phyloP scores from a whole-genome alignment of 2,888 invertebrate species.

The Drosophila lutescens region DNA sequence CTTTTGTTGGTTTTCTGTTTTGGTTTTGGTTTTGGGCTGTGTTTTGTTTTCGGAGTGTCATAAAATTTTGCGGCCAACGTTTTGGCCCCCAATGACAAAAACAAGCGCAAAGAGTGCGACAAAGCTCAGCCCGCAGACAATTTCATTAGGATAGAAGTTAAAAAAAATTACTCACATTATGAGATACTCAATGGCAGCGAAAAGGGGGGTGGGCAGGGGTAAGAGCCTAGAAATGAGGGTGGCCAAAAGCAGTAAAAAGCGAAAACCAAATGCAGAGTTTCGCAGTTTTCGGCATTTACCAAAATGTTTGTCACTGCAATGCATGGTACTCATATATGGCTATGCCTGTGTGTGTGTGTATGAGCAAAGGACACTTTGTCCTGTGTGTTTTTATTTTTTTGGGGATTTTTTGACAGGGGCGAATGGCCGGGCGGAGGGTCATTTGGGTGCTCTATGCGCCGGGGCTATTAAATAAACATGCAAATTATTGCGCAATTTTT shows the following conservation, averaged over 20 bases:
- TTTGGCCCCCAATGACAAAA: conserved; percentile 55
- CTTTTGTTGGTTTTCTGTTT: conserved; percentile 35
- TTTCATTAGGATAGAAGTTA: conserved; percentile 70
- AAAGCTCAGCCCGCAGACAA: conserved; percentile 71
- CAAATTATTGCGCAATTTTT: conserved; percentile 81
- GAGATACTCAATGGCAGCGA: conserved; percentile 30
- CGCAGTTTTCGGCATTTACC: conserved; percentile 64
- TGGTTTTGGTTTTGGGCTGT: conserved; percentile 31
- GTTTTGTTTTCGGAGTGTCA: conserved; percentile 44
- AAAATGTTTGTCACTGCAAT: conserved; percentile 75
- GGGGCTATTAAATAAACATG: conserved; percentile 78
- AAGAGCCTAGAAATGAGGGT: conserved; percentile 26
- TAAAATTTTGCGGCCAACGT: conserved; percentile 64
- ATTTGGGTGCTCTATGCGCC: conserved; percentile 27
- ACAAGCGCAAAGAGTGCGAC: conserved; percentile 39
- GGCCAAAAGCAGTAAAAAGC: conserved; percentile 22
- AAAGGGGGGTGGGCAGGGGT: conserved; percentile 9
- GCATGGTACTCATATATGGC: conserved; percentile 35
- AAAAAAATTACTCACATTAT: conserved; percentile 55
- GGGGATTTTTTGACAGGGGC: not conserved
- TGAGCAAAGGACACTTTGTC: conserved; percentile 52
- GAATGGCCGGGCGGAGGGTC: not conserved
- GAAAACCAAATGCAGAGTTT: conserved; percentile 60
- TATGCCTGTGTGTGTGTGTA: not conserved
- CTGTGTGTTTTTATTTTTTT: conserved; percentile 12